These are phyloP conservation scores for Lysandra coridon DNA, from an alignment of 2,888 invertebrate genomes.

Conservation along the genomic window DNA sequence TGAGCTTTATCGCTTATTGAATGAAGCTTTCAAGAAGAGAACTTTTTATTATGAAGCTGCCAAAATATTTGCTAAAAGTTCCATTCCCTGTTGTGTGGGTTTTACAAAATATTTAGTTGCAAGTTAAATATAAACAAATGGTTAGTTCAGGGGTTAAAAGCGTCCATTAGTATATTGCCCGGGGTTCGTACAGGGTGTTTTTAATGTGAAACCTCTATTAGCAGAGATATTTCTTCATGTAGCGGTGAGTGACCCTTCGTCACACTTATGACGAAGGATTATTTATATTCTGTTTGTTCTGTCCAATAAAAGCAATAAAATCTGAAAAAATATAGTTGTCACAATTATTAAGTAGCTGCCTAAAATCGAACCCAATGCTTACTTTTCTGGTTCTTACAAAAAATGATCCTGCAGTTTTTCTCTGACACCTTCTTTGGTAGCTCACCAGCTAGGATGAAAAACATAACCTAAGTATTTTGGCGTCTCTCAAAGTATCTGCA, in stretches of 20 bases:
- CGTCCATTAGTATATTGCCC: slow-evolving; percentile 24
- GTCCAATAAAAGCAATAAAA: too few species aligned
- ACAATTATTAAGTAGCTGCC: too few species aligned
- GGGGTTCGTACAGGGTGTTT: background rate
- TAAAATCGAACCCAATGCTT: too few species aligned
- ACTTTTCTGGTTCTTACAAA: too few species aligned
- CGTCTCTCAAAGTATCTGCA: too few species aligned
- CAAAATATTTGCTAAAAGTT: slow-evolving; percentile 3
- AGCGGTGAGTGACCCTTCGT: background rate
- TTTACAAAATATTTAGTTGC: slow-evolving; percentile 27
- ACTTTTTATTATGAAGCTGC: slow-evolving; percentile 18
- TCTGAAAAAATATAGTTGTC: too few species aligned
- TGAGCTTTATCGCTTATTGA: slow-evolving; percentile 17
- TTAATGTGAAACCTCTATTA: background rate
- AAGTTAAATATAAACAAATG: slow-evolving; percentile 28
- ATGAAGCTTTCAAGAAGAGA: slow-evolving; percentile 19
- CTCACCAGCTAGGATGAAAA: too few species aligned
- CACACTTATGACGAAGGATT: too few species aligned
- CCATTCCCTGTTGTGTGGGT: background rate
- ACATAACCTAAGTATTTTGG: too few species aligned
- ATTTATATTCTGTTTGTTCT: too few species aligned
- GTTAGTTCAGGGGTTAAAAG: slow-evolving; percentile 18
- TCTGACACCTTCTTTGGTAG: too few species aligned
- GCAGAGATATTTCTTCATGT: background rate
- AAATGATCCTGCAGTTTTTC: too few species aligned